Evolutionary conservation across 2,113 vertebrate genomes (phyloP).

Genomic region (Himantopus leucocephalus): DNA sequence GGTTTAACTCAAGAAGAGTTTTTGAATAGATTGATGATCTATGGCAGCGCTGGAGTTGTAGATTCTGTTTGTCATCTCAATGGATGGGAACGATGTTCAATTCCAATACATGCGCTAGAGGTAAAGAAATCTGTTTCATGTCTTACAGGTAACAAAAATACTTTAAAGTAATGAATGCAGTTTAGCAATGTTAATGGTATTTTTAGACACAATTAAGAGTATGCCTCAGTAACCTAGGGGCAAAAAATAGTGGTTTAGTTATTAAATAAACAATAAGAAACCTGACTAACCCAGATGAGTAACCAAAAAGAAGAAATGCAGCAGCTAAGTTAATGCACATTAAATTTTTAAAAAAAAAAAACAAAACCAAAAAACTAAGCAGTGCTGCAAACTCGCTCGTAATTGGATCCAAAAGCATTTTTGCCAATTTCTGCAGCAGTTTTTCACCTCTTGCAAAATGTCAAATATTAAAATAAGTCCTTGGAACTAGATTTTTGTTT

Average conservation of each 20-base stretch:
- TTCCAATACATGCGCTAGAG: conserved; percentile 91
- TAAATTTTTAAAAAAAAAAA: too few species aligned
- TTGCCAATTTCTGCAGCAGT: background rate
- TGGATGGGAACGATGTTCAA: conserved; percentile 92
- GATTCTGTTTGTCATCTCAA: conserved; percentile 92
- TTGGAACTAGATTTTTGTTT: background rate
- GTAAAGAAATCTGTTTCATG: conserved; percentile 49
- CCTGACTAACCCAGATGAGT: background rate
- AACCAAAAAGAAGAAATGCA: background rate
- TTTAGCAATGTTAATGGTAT: background rate
- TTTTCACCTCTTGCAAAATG: background rate
- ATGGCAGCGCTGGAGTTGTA: conserved; percentile 85
- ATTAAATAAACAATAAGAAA: background rate
- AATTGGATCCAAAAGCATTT: background rate
- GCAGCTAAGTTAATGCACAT: background rate
- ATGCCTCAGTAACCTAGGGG: background rate
- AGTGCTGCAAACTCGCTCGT: background rate
- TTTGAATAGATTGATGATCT: conserved; percentile 88
- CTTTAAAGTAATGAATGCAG: background rate
- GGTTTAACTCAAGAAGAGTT: conserved; percentile 88
- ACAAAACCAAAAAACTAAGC: background rate
- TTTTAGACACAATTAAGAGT: background rate
- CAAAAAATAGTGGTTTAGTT: background rate
- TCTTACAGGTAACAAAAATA: background rate
- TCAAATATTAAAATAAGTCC: background rate